phyloP scores from a whole-genome alignment of 2,888 invertebrate species.

The Microplitis manilae region DNA sequence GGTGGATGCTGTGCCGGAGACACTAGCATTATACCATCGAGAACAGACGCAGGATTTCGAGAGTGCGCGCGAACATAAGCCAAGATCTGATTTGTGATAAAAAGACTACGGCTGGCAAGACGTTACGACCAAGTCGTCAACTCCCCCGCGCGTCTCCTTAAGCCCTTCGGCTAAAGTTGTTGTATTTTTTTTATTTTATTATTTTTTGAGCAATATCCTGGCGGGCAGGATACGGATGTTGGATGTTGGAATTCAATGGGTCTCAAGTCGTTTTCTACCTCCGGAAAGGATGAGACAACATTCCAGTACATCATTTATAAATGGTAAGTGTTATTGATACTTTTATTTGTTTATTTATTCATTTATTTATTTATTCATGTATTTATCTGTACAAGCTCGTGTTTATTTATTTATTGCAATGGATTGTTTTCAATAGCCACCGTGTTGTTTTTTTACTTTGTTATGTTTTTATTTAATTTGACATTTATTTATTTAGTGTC shows the following conservation, averaged over 20 bases:
- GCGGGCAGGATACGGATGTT: constrained; percentile 19
- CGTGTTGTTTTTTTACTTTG: background rate
- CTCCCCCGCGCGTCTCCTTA: background rate
- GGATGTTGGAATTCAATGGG: constrained; percentile 16
- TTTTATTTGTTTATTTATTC: background rate
- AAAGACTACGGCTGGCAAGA: background rate
- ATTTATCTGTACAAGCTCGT: background rate
- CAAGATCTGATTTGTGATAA: constrained; percentile 17
- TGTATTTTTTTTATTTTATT: background rate
- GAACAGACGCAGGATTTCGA: background rate
- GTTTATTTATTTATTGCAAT: too few relatives aligned
- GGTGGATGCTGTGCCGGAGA: constrained; percentile 37
- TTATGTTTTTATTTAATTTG: background rate
- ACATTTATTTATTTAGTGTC: background rate
- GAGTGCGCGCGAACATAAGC: constrained; percentile 25
- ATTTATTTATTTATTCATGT: background rate
- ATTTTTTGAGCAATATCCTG: constrained; percentile 7
- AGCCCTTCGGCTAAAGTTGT: background rate
- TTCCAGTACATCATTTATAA: background rate
- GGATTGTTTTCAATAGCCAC: too few relatives aligned
- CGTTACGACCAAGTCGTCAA: background rate
- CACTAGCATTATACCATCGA: background rate
- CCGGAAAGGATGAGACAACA: constrained; percentile 11
- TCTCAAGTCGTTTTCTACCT: constrained; percentile 9
- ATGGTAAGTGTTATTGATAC: constrained; percentile 23